Base-by-base conservation (phyloP, 2,797 vertebrate genomes). In the Danio albolineatus region DNA sequence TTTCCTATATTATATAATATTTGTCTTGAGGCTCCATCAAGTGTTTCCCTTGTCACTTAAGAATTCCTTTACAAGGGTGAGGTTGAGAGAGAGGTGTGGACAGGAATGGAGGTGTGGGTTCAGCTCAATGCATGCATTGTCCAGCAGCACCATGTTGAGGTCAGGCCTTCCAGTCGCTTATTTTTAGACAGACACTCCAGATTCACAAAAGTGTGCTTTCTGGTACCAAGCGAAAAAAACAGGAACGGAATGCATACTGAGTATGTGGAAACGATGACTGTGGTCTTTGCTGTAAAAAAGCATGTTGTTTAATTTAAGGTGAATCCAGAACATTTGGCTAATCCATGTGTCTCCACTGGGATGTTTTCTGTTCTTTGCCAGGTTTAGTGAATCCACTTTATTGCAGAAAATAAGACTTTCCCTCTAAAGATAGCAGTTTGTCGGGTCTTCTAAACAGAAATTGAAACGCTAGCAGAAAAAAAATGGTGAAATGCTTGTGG, bases 61-160 rank as follows among this genome's bases (percentile, higher is more conserved):
- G 39, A 69, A 48, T 78, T 16, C 12, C 14, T 77, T n/a, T 56
- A n/a, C 44, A 10, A 14, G 56, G 44, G 60, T 82, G 81, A 81
- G 54, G 61, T 46, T 72, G 76, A 76, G 79, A 82, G 75, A 75
- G 6, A 7, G 81, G 51, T 75, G 70, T 39, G 14, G 5, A 67
- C 67, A 62, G 73, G 71, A 82, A 77, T 71, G 28, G 73, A 80
- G 77, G 17, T 80, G 64, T 81, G 44, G 44, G 51, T 83, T 72
- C 65, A 83, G 61, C 51, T 87, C 73, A 85, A 73, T 85, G 53
- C 71, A 75, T 43, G 69, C 49, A 76, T 84, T 87, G 84, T 85
- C 82, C 85, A 82, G 49, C 71, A 73, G 71, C 36, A 78, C 77
- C 59, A 60, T 17, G 12, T 80, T 82, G 79, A 82, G 66, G 77